These are phyloP conservation scores for Cecidostiba fungosa DNA, from an alignment of 2,888 invertebrate genomes.

Conservation along the genomic window DNA sequence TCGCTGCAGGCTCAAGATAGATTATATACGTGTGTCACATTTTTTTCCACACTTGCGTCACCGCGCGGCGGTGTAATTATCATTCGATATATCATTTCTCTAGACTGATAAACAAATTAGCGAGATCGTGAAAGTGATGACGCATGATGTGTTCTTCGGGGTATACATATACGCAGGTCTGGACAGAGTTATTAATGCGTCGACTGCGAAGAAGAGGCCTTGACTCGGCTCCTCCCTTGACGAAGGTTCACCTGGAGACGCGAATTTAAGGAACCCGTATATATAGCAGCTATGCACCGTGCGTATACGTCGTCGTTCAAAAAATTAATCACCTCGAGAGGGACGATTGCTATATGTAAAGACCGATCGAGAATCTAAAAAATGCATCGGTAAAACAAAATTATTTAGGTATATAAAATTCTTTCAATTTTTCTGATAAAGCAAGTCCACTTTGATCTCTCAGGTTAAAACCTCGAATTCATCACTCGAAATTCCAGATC, in stretches of 20 bases:
- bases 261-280: slow-evolving; percentile 64
- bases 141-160: slow-evolving; percentile 31
- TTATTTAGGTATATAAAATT: neutral
- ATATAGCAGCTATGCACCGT: neutral
- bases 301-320: neutral
- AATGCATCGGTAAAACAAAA: neutral
- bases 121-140: slow-evolving; percentile 37
- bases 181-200: slow-evolving; percentile 59
- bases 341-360: neutral
- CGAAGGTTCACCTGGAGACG: slow-evolving; percentile 74
- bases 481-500: neutral
- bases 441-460: too few species aligned
- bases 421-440: too few species aligned
- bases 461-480: neutral
- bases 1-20: neutral
- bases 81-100: slow-evolving; percentile 28
- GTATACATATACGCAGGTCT: neutral
- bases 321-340: slow-evolving; percentile 6
- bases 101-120: slow-evolving; percentile 49
- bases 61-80: neutral
- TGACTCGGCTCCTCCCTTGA: slow-evolving; percentile 74
- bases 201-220: slow-evolving; percentile 34
- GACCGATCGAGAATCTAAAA: neutral
- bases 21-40: neutral
- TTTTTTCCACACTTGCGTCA: slow-evolving; percentile 4